phyloP scores from a whole-genome alignment of 2,888 invertebrate species.

The Sericinus montela region DNA sequence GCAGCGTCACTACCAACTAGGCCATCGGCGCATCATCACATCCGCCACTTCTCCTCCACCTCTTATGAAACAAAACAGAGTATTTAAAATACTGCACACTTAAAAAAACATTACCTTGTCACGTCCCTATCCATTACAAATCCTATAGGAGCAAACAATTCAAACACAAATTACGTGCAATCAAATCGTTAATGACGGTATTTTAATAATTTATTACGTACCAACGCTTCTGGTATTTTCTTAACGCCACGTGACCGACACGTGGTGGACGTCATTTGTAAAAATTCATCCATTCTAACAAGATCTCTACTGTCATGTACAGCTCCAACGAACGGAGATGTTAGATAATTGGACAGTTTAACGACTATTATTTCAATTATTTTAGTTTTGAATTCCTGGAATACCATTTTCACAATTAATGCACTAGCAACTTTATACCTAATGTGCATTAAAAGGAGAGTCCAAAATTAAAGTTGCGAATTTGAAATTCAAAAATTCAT shows the following conservation, averaged over 20 bases:
- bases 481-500: not conserved
- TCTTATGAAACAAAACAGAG: too few relatives aligned
- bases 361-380: conserved; percentile 62
- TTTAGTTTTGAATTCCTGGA: conserved; percentile 55
- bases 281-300: conserved; percentile 32
- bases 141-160: conserved; percentile 56
- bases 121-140: conserved; percentile 65
- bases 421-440: conserved; percentile 19
- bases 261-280: conserved; percentile 61
- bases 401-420: conserved; percentile 8
- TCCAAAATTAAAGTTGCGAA: not conserved
- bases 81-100: too few relatives aligned
- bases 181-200: conserved; percentile 68
- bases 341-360: conserved; percentile 36
- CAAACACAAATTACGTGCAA: conserved; percentile 43
- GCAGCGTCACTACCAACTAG: too few relatives aligned
- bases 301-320: conserved; percentile 22
- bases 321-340: conserved; percentile 6
- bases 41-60: too few relatives aligned
- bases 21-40: too few relatives aligned
- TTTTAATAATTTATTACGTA: conserved; percentile 70
- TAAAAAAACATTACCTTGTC: not conserved
- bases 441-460: conserved; percentile 10
- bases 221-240: conserved; percentile 70
- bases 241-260: conserved; percentile 58